Conservation (phyloP, 2,888 invertebrate genomes). For the Eristalis tenax region DNA sequence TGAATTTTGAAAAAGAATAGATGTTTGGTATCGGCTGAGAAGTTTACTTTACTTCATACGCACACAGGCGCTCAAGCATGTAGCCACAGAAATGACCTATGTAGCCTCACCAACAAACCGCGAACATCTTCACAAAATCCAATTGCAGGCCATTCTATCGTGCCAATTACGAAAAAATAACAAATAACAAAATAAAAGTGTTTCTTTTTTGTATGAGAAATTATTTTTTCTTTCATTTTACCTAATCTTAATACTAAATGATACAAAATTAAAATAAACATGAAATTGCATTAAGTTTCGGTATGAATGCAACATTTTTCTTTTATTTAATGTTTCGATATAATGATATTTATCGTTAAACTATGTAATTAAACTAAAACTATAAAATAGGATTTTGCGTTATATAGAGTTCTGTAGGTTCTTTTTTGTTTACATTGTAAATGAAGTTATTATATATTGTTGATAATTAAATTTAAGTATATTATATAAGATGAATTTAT, state of each 20-base stretch:
- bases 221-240: slow-evolving; percentile 49
- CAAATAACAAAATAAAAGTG: slow-evolving; percentile 6
- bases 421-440: slow-evolving; percentile 41
- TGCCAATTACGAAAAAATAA: neutral
- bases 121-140: too few relatives aligned
- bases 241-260: slow-evolving; percentile 64
- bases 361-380: slow-evolving; percentile 59
- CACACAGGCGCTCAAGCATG: too few relatives aligned
- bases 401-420: slow-evolving; percentile 38
- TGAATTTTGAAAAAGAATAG: too few relatives aligned
- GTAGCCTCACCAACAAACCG: too few relatives aligned
- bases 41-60: too few relatives aligned
- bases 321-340: slow-evolving; percentile 26
- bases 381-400: slow-evolving; percentile 56
- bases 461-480: slow-evolving; percentile 58
- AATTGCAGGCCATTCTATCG: neutral
- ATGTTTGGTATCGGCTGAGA: too few relatives aligned
- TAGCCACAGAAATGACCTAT: too few relatives aligned
- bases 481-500: slow-evolving; percentile 69
- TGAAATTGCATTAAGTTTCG: slow-evolving; percentile 55
- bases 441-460: slow-evolving; percentile 44
- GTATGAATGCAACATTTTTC: slow-evolving; percentile 51
- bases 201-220: slow-evolving; percentile 45
- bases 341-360: slow-evolving; percentile 17
- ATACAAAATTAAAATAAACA: slow-evolving; percentile 62